These are phyloP conservation scores for Anabacerthia variegaticeps DNA, from an alignment of 2,797 vertebrate species.

Conservation along the genomic window DNA sequence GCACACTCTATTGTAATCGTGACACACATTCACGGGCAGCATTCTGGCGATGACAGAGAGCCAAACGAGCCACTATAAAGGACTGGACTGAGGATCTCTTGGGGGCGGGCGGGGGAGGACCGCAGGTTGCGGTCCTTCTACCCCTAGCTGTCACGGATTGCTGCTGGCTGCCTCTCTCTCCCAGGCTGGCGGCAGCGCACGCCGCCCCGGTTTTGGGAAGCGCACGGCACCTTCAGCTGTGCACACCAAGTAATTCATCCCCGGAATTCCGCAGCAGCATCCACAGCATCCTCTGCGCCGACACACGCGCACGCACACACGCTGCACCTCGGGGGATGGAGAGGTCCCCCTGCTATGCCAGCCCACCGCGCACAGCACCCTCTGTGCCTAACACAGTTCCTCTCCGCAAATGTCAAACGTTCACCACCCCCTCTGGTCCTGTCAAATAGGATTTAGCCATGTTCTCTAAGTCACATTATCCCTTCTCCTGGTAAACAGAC, in stretches of 20 bases:
- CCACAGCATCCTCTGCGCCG: slow-evolving; percentile 38
- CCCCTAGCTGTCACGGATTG: slow-evolving; percentile 85
- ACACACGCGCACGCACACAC: slow-evolving; percentile 44
- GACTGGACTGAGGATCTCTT: slow-evolving; percentile 80
- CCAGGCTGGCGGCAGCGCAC: slow-evolving; percentile 56
- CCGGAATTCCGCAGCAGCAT: slow-evolving; percentile 58
- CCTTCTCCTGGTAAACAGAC: background rate
- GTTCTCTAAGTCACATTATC: slow-evolving; percentile 15
- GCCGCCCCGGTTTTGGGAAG: slow-evolving; percentile 48
- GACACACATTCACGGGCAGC: slow-evolving; percentile 87
- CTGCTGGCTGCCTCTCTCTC: slow-evolving; percentile 77
- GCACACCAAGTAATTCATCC: slow-evolving; percentile 68
- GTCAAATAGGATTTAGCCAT: slow-evolving; percentile 26
- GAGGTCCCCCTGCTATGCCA: slow-evolving; percentile 38
- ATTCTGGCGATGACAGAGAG: slow-evolving; percentile 88
- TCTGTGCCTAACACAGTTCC: slow-evolving; percentile 30
- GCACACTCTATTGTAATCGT: slow-evolving; percentile 92
- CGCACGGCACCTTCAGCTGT: slow-evolving; percentile 49
- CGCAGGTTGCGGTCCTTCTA: slow-evolving; percentile 87
- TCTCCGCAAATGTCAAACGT: slow-evolving; percentile 24
- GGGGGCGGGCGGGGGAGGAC: slow-evolving; percentile 66
- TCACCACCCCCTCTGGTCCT: background rate
- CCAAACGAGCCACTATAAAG: slow-evolving; percentile 86
- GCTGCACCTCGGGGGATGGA: slow-evolving; percentile 65
- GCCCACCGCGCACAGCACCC: slow-evolving; percentile 23